Conservation (phyloP, 2,113 vertebrate species). For the Atrichornis clamosus region DNA sequence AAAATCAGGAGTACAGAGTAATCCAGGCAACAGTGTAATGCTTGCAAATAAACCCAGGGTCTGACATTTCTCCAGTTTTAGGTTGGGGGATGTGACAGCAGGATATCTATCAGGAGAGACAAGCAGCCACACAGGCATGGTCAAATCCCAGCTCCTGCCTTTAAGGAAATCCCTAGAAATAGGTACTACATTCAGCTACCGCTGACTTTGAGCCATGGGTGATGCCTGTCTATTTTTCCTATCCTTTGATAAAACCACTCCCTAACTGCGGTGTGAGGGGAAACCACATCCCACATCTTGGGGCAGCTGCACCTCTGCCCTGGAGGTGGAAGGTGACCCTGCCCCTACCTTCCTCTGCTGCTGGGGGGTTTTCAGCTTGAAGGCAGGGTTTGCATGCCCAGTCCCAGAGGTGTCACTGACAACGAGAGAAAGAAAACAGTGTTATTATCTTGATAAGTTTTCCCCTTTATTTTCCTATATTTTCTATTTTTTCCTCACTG, state of each 20-base stretch:
- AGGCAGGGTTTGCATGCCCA: constrained; percentile 86
- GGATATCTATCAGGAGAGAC: neutral
- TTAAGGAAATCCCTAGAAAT: neutral
- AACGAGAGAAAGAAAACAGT: neutral
- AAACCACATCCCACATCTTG: neutral
- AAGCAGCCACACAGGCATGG: neutral
- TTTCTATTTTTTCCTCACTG: neutral
- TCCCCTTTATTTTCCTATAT: neutral
- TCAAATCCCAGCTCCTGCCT: neutral
- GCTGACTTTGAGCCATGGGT: neutral
- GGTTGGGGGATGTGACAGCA: neutral
- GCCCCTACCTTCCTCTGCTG: constrained; percentile 78
- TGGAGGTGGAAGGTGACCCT: neutral
- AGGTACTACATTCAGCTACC: neutral
- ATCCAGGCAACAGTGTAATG: accelerated
- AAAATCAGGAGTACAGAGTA: neutral
- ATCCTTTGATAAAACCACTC: neutral
- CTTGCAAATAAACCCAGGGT: neutral
- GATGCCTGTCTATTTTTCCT: neutral
- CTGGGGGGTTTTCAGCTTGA: constrained; percentile 82
- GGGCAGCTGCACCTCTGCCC: neutral
- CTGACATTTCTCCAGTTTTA: neutral
- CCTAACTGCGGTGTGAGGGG: neutral
- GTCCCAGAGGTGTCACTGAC: constrained; percentile 63
- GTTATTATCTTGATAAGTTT: neutral